phyloP scores from a whole-genome alignment of 2,888 invertebrate genomes.

The Euzophera pinguis region DNA sequence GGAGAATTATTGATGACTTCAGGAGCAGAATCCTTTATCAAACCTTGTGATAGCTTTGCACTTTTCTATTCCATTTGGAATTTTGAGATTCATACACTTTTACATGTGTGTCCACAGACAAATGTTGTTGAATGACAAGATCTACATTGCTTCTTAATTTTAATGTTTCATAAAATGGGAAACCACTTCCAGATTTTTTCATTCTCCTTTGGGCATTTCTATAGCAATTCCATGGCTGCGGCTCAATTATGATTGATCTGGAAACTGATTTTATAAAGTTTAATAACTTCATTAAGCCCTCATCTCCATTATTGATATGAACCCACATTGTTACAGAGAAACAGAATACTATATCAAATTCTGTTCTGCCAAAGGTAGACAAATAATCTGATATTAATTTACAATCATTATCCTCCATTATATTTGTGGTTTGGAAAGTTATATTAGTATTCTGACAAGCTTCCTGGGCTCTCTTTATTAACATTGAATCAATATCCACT shows the following conservation, averaged over 20 bases:
- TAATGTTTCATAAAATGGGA: slow-evolving; percentile 80
- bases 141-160: slow-evolving; percentile 82
- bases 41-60: slow-evolving; percentile 79
- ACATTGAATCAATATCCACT: slow-evolving; percentile 85
- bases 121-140: slow-evolving; percentile 77
- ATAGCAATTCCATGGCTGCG: slow-evolving; percentile 93
- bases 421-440: slow-evolving; percentile 79
- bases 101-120: slow-evolving; percentile 63
- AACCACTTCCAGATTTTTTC: slow-evolving; percentile 80
- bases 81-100: slow-evolving; percentile 79
- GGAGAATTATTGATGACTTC: no score
- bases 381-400: slow-evolving; percentile 70
- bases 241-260: slow-evolving; percentile 85
- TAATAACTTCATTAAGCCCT: slow-evolving; percentile 83
- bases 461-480: slow-evolving; percentile 84
- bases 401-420: slow-evolving; percentile 70
- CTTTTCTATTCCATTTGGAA: slow-evolving; percentile 85
- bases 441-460: slow-evolving; percentile 66
- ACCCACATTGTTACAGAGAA: slow-evolving; percentile 96
- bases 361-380: slow-evolving; percentile 43
- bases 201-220: slow-evolving; percentile 86
- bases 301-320: slow-evolving; percentile 90
- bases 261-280: slow-evolving; percentile 73
- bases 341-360: slow-evolving; percentile 86
- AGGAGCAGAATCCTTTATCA: no score